These are phyloP conservation scores for Morpho helenor DNA, from an alignment of 2,888 invertebrate species.

Conservation along the genomic window DNA sequence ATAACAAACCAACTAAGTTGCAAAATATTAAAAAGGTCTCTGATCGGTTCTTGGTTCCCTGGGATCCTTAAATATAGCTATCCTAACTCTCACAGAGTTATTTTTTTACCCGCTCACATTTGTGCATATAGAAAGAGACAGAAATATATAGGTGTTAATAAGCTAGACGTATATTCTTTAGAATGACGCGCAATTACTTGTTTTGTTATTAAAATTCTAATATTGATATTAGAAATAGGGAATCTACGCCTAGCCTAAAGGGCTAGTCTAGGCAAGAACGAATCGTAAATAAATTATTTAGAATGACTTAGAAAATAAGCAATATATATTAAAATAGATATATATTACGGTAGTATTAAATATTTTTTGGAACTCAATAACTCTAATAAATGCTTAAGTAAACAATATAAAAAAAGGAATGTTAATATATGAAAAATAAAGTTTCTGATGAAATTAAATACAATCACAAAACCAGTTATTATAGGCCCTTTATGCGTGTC, in stretches of 20 bases:
- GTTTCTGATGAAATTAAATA: not conserved
- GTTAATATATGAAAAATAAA: not conserved
- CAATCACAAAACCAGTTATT: not conserved
- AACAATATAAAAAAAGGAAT: constrained; percentile 1
- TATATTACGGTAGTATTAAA: too few relatives aligned
- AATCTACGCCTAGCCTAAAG: not conserved
- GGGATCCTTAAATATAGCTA: constrained; percentile 16
- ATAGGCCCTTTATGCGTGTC: not conserved
- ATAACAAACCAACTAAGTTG: constrained; percentile 9
- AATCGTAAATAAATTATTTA: not conserved
- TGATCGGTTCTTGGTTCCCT: constrained; percentile 10
- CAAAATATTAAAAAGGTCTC: constrained; percentile 8
- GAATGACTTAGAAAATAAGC: not conserved
- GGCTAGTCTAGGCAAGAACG: not conserved
- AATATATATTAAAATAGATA: not conserved
- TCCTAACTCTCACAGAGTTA: constrained; percentile 25
- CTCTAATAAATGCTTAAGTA: not conserved
- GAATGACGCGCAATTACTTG: not conserved
- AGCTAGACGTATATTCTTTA: not conserved
- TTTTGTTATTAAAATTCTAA: not conserved
- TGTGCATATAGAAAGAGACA: constrained; percentile 15
- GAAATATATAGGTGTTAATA: not conserved
- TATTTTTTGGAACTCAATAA: too few relatives aligned
- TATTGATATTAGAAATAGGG: too few relatives aligned
- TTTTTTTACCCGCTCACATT: constrained; percentile 42